A percentile compares a stretch with the other conserved stretches of the same genome.
These are phyloP conservation scores for Atrina japonica DNA, from an alignment of 2,888 invertebrate species.

Conservation along the genomic window DNA sequence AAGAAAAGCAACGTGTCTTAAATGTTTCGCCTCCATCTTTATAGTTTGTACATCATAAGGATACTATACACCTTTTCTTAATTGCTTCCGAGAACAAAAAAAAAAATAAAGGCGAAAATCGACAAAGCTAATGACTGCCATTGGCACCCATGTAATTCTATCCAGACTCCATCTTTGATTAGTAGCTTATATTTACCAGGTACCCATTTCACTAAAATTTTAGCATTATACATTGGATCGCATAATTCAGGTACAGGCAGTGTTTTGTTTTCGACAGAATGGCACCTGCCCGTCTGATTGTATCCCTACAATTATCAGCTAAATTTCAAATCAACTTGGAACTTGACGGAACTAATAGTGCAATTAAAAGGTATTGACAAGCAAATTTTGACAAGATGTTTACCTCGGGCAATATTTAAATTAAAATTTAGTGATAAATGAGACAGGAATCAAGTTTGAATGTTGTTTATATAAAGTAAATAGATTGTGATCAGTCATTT, in stretches of 20 bases:
- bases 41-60: too few species aligned
- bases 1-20: too few species aligned
- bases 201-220: too few species aligned
- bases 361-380: conserved; percentile 40
- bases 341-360: conserved; percentile 38
- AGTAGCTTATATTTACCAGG: neutral
- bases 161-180: neutral
- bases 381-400: conserved; percentile 18
- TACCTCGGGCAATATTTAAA: conserved; percentile 12
- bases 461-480: too few species aligned
- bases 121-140: too few species aligned
- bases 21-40: too few species aligned
- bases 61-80: too few species aligned
- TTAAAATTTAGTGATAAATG: neutral
- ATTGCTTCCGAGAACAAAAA: too few species aligned
- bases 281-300: conserved; percentile 40
- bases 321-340: conserved; percentile 4
- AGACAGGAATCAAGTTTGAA: too few species aligned
- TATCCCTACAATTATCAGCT: conserved; percentile 23
- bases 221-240: too few species aligned
- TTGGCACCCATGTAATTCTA: neutral
- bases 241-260: neutral
- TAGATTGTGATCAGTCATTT: too few species aligned
- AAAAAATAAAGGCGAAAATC: too few species aligned
- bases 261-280: conserved; percentile 4